phyloP scores from a whole-genome alignment of 2,113 vertebrate genomes.

The Phylloscopus whistleri region DNA sequence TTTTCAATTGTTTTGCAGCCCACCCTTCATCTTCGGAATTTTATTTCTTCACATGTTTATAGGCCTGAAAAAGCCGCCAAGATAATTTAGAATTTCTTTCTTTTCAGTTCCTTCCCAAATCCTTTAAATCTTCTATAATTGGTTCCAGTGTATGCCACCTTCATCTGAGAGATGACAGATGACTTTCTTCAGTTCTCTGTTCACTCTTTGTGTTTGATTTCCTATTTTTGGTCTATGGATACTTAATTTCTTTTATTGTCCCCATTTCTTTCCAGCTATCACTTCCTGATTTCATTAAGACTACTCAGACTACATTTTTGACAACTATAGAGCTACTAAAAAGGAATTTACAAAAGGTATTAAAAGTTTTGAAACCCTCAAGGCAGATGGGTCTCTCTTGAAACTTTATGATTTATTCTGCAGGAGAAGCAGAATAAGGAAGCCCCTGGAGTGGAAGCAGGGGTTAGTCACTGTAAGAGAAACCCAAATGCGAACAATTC shows the following conservation, averaged over 20 bases:
- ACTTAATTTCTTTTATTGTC: slow-evolving; percentile 47
- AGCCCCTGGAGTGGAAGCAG: slow-evolving; percentile 11
- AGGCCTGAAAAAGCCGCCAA: not conserved
- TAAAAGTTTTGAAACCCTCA: slow-evolving; percentile 45
- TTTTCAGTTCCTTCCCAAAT: not conserved
- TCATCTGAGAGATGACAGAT: not conserved
- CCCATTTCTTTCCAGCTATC: slow-evolving; percentile 13
- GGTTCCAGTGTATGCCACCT: not conserved
- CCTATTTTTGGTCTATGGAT: slow-evolving; percentile 20
- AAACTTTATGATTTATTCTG: slow-evolving; percentile 50
- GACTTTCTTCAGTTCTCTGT: not conserved
- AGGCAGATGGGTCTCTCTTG: slow-evolving; percentile 15
- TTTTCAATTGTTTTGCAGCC: not conserved
- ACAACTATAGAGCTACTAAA: not conserved
- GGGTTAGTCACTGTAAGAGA: not conserved
- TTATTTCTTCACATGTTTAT: slow-evolving; percentile 12
- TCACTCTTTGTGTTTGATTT: slow-evolving; percentile 20
- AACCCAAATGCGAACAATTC: slow-evolving; percentile 17
- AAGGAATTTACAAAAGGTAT: not conserved
- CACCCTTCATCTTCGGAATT: not conserved
- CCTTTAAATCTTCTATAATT: slow-evolving; percentile 12
- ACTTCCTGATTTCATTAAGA: slow-evolving; percentile 32
- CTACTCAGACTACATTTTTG: slow-evolving; percentile 14
- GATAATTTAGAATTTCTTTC: not conserved
- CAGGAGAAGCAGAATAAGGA: slow-evolving; percentile 21